A percentile compares a stretch with the other conserved stretches of the same genome.
phyloP scores from a whole-genome alignment of 2,797 vertebrate species.

The Muscicapa striata region DNA sequence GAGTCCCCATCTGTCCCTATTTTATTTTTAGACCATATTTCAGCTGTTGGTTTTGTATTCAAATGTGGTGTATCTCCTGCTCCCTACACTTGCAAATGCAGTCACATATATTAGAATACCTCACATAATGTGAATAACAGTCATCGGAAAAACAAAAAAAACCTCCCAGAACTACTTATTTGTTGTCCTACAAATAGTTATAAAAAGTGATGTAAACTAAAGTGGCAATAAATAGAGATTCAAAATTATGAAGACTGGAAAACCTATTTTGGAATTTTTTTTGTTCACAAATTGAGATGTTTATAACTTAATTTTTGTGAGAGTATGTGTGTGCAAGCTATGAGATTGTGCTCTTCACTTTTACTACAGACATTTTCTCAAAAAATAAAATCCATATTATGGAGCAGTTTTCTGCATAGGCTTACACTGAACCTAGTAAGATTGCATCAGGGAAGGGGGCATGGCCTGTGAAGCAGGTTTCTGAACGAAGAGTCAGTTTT shows the following conservation, averaged over 20 bases:
- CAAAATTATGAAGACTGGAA: not conserved
- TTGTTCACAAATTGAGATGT: not conserved
- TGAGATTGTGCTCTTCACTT: not conserved
- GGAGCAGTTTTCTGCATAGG: not conserved
- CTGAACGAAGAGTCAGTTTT: not conserved
- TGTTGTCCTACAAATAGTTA: not conserved
- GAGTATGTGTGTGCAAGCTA: not conserved
- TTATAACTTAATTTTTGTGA: not conserved
- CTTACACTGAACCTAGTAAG: not conserved
- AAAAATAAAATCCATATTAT: not conserved
- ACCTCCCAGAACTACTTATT: not conserved
- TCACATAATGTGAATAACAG: not conserved
- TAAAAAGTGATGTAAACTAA: not conserved
- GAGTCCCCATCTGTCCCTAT: not conserved
- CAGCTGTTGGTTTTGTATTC: slow-evolving; percentile 1
- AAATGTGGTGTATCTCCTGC: not conserved
- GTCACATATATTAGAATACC: not conserved
- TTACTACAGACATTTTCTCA: not conserved
- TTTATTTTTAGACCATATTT: not conserved
- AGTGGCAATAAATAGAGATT: not conserved
- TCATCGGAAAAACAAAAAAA: not conserved
- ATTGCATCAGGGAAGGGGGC: not conserved
- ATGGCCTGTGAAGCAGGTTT: not conserved
- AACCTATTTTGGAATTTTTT: not conserved
- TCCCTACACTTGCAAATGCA: not conserved